Base-by-base conservation (phyloP, 2,888 invertebrate genomes). In the Agrochola lychnidis region DNA sequence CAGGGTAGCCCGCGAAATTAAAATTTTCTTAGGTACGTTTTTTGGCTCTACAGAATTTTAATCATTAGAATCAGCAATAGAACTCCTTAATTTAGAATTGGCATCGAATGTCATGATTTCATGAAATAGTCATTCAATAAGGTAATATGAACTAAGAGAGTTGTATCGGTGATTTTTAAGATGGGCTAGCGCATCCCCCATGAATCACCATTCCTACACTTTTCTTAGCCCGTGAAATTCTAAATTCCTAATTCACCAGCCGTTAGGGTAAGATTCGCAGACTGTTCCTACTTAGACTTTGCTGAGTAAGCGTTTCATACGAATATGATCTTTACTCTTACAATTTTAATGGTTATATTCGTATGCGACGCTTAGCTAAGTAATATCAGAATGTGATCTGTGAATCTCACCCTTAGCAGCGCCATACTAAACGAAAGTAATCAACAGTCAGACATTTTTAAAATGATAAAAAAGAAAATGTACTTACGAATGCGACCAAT, bases 401-500 rank as follows among this genome's bases (percentile, higher is more conserved):
- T 12, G 16, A 14, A 16, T 30, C 14, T 19, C 19, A 19, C 51
- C 42, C 9, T 42, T 74, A 48, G 42, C 40, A 59, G 9, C 6
- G 40, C n/a, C 16, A 25, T 48, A 45, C 5, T 40, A 40, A 76
- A 22, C 25, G 1, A n/a, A 63, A 36, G 19, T 45, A 16, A 45
- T 19, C 14, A 71, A 48, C 0, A 59, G 14, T 19, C 36, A 9
- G 9, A 25, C 9, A 59, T 42, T 40, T 25, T 10, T 36, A 19
- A 19, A 19, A 19, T 12, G 2, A 12, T 19, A 16, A 42, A 40
- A 51, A 51, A n/a, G 9, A 3, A 72, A 56, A 48, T 78, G 30
- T 56, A 79, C 77, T 80, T 80, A 78, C 77, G 56, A 80, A 22
- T 22, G 70, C 42, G 22, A 61, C 51, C 3, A 51, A 51, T 51